Base-by-base conservation (phyloP, 2,113 vertebrate species). In the Piaya cayana region DNA sequence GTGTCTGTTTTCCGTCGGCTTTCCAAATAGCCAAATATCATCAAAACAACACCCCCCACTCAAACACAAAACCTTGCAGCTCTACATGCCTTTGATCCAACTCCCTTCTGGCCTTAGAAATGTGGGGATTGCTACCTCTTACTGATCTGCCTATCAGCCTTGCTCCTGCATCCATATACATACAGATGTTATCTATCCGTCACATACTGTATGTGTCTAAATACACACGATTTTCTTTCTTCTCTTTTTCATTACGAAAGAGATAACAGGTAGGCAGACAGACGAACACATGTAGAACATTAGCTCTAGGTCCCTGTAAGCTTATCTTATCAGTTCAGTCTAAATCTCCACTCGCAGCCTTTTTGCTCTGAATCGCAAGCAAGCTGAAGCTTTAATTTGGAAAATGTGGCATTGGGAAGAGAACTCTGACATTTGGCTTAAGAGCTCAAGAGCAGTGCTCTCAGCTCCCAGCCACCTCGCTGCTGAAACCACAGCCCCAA, bases 271-370 rank as follows among this genome's bases (percentile, higher is more conserved):
- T 92, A 96, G 90, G 88, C 85, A 95, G 93, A 68, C 94, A 82
- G 84, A 83, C 3, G 1, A 92, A 95, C 96, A 96, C 74, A 70
- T 96, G 96, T 30, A 95, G 82, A 81, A 78, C 56, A 96, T 93
- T 94, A 96, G 90, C 90, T 71, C 58, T 53, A 50, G 88, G 92
- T 93, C 92, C 72, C 62, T 7, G 4, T 45, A 65, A 93, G 86
- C 92, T 96, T 96, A 95, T 93, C 95, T 96, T 97, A 97, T 95
- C 95, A 94, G 85, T 56, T 90, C 2, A 32, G 89, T 53, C 89
- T 95, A 88, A 90, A 93, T 60, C 95, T 92, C 1, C 0, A 50
- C 81, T 83, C 29, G 1, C 52, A 88, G 77, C 82, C 93, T 95
- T 86, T 86, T 86, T 83, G 90, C 92, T 94, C 82, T 9, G 78